Conservation (phyloP, 1,140 invertebrate genomes). For the Bicyclus anynana region DNA sequence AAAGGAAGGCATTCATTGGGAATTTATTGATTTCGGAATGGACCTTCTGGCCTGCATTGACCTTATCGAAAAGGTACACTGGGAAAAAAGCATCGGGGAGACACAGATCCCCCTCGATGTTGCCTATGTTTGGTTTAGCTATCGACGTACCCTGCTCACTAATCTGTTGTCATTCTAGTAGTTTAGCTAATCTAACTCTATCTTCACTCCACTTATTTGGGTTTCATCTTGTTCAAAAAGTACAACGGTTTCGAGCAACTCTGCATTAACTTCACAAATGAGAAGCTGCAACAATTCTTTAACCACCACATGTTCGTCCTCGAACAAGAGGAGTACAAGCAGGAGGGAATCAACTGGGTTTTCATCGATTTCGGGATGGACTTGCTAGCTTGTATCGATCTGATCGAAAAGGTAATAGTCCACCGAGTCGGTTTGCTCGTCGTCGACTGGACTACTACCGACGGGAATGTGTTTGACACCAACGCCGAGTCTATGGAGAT, state of each 20-base stretch:
- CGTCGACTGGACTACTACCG: conserved; percentile 50
- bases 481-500: conserved; percentile 46
- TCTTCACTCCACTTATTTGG: conserved; percentile 45
- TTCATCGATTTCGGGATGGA: conserved; percentile 99
- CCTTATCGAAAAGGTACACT: conserved; percentile 95
- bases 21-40: conserved; percentile 98
- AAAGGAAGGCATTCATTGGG: conserved; percentile 95
- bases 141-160: conserved; percentile 43
- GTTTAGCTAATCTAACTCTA: conserved; percentile 37
- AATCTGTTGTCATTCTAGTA: conserved; percentile 43
- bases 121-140: conserved; percentile 47
- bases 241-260: conserved; percentile 99
- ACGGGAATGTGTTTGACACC: conserved; percentile 46
- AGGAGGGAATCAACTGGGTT: conserved; percentile 95
- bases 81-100: conserved; percentile 40
- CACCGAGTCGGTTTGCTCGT: conserved; percentile 32
- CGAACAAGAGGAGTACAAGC: conserved; percentile 98
- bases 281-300: conserved; percentile 98
- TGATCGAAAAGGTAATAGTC: conserved; percentile 95
- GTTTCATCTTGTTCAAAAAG: conserved; percentile 78
- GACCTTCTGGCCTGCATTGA: conserved; percentile 97
- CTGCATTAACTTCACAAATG: conserved; percentile 99
- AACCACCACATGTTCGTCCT: conserved; percentile 99
- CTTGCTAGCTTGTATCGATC: conserved; percentile 96
- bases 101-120: conserved; percentile 38